Conservation (phyloP, 2,888 invertebrate genomes). For the Stenodera caucasica region DNA sequence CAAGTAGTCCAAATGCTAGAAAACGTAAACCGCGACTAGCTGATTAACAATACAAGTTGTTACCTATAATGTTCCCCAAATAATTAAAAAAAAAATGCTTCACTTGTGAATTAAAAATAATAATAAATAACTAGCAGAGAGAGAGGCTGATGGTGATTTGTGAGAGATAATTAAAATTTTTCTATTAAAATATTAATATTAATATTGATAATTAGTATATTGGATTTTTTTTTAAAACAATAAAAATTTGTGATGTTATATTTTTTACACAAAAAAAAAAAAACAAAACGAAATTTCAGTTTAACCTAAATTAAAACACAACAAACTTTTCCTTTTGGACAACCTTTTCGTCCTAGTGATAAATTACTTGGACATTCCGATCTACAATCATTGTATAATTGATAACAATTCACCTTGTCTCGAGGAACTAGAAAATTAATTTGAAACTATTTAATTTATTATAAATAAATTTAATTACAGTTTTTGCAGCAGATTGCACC, state of each 20-base stretch:
- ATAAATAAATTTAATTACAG: constrained; percentile 28
- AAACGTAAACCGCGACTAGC: constrained; percentile 74
- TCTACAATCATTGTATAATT: constrained; percentile 27
- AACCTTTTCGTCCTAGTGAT: constrained; percentile 30
- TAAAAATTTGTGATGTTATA: constrained; percentile 7
- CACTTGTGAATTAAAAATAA: not conserved
- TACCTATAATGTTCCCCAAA: not conserved
- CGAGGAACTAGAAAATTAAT: constrained; percentile 25
- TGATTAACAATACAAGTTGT: constrained; percentile 25
- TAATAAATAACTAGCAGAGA: not conserved
- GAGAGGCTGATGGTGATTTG: constrained; percentile 3
- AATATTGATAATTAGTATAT: not conserved
- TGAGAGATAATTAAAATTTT: constrained; percentile 4
- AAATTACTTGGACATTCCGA: constrained; percentile 18
- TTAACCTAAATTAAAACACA: constrained; percentile 23
- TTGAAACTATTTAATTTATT: not conserved
- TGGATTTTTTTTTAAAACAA: not conserved
- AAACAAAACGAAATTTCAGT: not conserved
- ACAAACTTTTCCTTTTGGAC: constrained; percentile 23
- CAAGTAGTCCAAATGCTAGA: constrained; percentile 63
- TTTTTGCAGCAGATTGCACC: constrained; percentile 40
- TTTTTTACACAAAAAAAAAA: not conserved
- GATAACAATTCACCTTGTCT: constrained; percentile 28
- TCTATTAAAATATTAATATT: not conserved
- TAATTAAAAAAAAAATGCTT: not conserved